These are phyloP conservation scores for Scylla paramamosain DNA, from an alignment of 1,140 invertebrate species.

Conservation along the genomic window DNA sequence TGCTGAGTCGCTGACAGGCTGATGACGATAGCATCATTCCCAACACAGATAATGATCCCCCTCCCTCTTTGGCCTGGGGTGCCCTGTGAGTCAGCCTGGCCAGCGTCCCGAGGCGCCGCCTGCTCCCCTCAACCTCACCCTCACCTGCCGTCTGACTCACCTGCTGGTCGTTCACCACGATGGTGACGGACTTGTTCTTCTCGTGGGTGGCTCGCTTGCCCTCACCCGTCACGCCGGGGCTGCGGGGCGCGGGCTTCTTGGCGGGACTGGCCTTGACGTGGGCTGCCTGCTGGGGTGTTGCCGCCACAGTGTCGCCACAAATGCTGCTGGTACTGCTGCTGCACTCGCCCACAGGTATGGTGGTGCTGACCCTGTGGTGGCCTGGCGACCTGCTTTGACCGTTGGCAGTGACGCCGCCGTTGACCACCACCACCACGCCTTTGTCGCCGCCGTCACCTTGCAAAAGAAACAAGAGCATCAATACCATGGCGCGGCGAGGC, in stretches of 20 bases:
- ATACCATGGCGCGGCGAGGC: no score
- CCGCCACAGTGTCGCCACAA: not conserved
- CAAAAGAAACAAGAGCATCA: not conserved
- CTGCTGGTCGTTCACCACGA: conserved; percentile 70
- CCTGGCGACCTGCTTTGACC: not conserved
- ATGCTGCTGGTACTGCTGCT: not conserved
- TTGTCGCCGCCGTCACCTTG: not conserved
- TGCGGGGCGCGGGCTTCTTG: not conserved
- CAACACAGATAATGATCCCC: not conserved
- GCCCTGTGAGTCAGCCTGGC: not conserved
- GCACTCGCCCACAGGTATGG: conserved; percentile 48
- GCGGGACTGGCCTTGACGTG: not conserved
- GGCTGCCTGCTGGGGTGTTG: not conserved
- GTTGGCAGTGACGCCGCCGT: conserved; percentile 23
- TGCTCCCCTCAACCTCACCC: not conserved
- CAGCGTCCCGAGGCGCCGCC: not conserved
- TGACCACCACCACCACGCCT: conserved; percentile 53
- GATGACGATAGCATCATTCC: not conserved
- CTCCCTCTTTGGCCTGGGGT: not conserved
- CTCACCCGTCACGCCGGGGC: conserved; percentile 30
- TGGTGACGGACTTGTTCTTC: conserved; percentile 72
- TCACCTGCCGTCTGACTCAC: conserved; percentile 40
- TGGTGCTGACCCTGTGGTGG: not conserved
- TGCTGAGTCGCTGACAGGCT: not conserved
- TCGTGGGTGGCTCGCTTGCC: conserved; percentile 57